These are phyloP conservation scores for Charina bottae DNA, from an alignment of 2,113 vertebrate genomes.

Conservation along the genomic window DNA sequence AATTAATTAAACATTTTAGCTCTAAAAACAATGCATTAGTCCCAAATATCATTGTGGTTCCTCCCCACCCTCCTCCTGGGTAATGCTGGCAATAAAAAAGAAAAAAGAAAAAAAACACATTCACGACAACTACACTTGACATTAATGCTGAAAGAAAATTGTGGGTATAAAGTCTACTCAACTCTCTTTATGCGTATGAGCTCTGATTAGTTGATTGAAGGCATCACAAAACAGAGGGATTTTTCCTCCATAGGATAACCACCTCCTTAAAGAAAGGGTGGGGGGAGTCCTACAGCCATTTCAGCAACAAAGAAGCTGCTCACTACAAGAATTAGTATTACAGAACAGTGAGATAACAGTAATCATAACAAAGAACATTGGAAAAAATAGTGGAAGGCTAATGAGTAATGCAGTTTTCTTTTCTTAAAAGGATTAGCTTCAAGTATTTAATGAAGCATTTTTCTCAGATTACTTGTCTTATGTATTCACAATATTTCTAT, in stretches of 20 bases:
- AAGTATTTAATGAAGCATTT: conserved; percentile 39
- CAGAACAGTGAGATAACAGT: conserved; percentile 47
- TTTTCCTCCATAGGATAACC: conserved; percentile 36
- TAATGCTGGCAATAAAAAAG: conserved; percentile 12
- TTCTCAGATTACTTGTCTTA: background rate
- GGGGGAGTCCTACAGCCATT: conserved; percentile 30
- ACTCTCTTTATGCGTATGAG: conserved; percentile 20
- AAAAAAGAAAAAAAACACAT: conserved; percentile 38
- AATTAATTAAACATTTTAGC: conserved; percentile 41
- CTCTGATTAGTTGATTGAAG: conserved; percentile 53
- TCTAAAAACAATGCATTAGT: conserved; percentile 7
- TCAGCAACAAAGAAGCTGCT: conserved; percentile 47
- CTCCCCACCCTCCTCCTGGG: no score
- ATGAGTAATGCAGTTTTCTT: conserved; percentile 47
- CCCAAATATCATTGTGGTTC: background rate
- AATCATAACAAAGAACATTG: conserved; percentile 62
- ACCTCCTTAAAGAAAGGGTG: background rate
- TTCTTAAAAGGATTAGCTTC: background rate
- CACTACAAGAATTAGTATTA: conserved; percentile 51
- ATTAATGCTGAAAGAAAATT: conserved; percentile 49
- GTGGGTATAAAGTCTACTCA: conserved; percentile 37
- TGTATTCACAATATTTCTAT: background rate
- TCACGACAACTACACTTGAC: conserved; percentile 38
- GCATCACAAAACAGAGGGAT: conserved; percentile 36
- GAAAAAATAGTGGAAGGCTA: conserved; percentile 44